Evolutionary conservation across 2,888 invertebrate genomes (phyloP).

Genomic region (Leptogaster cylindrica): DNA sequence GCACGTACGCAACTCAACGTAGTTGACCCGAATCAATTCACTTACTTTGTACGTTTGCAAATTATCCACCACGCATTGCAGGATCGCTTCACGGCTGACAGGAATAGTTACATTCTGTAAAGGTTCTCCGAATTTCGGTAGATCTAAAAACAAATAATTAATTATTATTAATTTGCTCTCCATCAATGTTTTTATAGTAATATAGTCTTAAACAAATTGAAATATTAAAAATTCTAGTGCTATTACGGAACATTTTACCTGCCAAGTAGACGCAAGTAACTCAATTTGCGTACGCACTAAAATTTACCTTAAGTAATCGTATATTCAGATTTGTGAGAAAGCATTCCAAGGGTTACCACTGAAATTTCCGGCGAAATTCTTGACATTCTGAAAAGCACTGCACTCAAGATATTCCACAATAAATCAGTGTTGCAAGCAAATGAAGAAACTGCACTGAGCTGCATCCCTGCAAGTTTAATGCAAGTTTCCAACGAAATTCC

Average conservation of each 20-base stretch:
- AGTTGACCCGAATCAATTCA: too few species aligned
- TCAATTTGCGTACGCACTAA: too few species aligned
- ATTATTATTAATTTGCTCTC: neutral
- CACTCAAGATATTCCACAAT: conserved; percentile 15
- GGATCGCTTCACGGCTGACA: conserved; percentile 71
- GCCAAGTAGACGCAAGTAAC: too few species aligned
- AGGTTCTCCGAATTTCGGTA: conserved; percentile 71
- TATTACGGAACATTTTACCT: too few species aligned
- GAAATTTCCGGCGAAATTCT: neutral
- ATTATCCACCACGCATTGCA: conserved; percentile 73
- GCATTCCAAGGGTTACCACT: too few species aligned
- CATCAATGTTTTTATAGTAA: too few species aligned
- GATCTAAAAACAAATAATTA: conserved; percentile 63
- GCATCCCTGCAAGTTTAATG: conserved; percentile 5
- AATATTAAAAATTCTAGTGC: too few species aligned
- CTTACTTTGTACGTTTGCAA: conserved; percentile 72
- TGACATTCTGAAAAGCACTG: neutral
- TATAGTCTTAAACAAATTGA: too few species aligned
- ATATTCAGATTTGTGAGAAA: too few species aligned
- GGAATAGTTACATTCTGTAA: conserved; percentile 73
- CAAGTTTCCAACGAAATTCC: conserved; percentile 7
- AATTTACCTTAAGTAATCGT: too few species aligned
- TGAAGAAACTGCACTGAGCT: conserved; percentile 9
- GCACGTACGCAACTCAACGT: too few species aligned
- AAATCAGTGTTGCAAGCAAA: neutral